A percentile compares a stretch with the other conserved stretches of the same genome.
phyloP scores from a whole-genome alignment of 2,888 invertebrate species.

The Scaptodrosophila latifasciaeformis region DNA sequence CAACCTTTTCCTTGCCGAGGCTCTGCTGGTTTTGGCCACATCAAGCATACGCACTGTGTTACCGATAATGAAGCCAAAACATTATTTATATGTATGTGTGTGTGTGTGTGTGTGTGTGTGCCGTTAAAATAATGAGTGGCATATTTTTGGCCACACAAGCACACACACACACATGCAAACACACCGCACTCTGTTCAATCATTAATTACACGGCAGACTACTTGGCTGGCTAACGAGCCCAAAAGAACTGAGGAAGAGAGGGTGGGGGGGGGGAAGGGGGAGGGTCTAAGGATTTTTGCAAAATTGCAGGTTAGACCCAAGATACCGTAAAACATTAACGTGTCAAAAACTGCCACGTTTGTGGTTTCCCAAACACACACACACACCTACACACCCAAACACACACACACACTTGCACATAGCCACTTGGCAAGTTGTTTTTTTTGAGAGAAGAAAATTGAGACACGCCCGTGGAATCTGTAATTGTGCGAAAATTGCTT shows the following conservation, averaged over 20 bases:
- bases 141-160: too few species aligned
- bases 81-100: conserved; percentile 52
- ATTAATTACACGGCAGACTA: conserved; percentile 46
- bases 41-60: not conserved
- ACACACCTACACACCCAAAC: not conserved
- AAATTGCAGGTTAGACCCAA: not conserved
- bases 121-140: conserved; percentile 63
- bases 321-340: conserved; percentile 52
- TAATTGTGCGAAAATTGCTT: conserved; percentile 56
- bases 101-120: conserved; percentile 14
- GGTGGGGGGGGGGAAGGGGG: too few species aligned
- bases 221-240: too few species aligned
- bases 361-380: conserved; percentile 43
- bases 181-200: too few species aligned
- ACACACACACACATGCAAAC: too few species aligned
- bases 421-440: too few species aligned
- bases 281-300: too few species aligned
- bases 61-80: conserved; percentile 59
- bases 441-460: too few species aligned
- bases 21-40: too few species aligned
- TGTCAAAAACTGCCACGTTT: conserved; percentile 60
- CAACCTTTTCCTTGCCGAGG: too few species aligned
- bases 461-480: conserved; percentile 9
- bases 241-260: too few species aligned
- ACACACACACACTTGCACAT: conserved; percentile 12